Evolutionary conservation across 2,797 vertebrate species (phyloP).

Genomic region (Gambusia yucatana): DNA sequence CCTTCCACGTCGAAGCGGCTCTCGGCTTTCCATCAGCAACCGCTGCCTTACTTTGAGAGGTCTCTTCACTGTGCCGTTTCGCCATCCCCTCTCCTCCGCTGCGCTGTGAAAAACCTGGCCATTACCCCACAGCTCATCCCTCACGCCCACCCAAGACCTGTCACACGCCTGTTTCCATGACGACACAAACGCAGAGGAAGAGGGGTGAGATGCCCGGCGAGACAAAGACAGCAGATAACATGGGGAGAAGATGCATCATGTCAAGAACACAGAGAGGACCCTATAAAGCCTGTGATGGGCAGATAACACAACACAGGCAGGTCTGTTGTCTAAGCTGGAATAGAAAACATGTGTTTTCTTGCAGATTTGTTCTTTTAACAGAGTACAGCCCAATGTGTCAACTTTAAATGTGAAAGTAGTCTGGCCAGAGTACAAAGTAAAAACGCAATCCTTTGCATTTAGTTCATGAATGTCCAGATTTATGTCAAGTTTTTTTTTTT

Average conservation of each 20-base stretch:
- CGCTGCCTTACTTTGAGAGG: conserved; percentile 30
- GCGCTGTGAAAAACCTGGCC: conserved; percentile 74
- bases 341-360: conserved; percentile 13
- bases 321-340: conserved; percentile 27
- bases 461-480: background rate
- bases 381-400: background rate
- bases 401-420: background rate
- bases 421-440: background rate
- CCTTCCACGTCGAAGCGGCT: conserved; percentile 55
- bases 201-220: conserved; percentile 78
- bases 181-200: conserved; percentile 76
- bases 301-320: conserved; percentile 39
- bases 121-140: conserved; percentile 80
- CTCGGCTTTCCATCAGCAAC: conserved; percentile 58
- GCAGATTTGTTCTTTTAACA: conserved; percentile 6
- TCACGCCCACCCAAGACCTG: conserved; percentile 81
- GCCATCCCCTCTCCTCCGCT: conserved; percentile 27
- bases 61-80: conserved; percentile 25
- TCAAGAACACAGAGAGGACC: conserved; percentile 51
- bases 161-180: conserved; percentile 83
- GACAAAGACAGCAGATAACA: conserved; percentile 68
- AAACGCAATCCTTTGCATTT: background rate
- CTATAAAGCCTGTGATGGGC: conserved; percentile 44
- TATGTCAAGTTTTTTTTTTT: background rate
- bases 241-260: conserved; percentile 51